A percentile compares a stretch with the other conserved stretches of the same genome.
Evolutionary conservation across 2,797 vertebrate species (phyloP).

Genomic region (Cossypha heuglini): DNA sequence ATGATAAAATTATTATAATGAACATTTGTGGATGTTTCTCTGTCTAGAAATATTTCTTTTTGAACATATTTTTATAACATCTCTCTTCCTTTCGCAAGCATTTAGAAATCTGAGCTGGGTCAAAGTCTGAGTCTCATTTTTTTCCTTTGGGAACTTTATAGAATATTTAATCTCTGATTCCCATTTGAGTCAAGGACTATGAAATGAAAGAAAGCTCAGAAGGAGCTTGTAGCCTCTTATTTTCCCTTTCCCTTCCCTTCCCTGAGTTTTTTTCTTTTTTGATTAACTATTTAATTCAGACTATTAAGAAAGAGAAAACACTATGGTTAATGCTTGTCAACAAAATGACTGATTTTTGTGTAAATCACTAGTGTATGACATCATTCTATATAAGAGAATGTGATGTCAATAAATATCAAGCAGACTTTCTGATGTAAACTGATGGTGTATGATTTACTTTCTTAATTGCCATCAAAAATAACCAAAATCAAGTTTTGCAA

Average conservation of each 20-base stretch:
- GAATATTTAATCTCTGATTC: not conserved
- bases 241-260: not conserved
- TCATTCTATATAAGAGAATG: not conserved
- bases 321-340: accelerated
- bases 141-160: not conserved
- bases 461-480: not conserved
- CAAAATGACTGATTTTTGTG: not conserved
- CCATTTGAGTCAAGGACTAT: not conserved
- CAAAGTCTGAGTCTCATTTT: not conserved
- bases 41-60: not conserved
- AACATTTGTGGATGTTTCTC: not conserved
- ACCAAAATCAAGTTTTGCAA: not conserved
- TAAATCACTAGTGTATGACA: not conserved
- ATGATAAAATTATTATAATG: not conserved
- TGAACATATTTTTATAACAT: not conserved
- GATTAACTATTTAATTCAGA: not conserved
- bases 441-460: not conserved
- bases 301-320: not conserved
- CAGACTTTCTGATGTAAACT: not conserved
- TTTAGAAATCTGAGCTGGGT: not conserved
- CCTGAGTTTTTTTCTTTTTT: not conserved
- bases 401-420: not conserved
- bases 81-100: not conserved
- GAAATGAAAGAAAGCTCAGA: not conserved
- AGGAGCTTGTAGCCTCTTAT: not conserved